Conservation (phyloP, 2,113 vertebrate genomes). For the Austrofundulus limnaeus region DNA sequence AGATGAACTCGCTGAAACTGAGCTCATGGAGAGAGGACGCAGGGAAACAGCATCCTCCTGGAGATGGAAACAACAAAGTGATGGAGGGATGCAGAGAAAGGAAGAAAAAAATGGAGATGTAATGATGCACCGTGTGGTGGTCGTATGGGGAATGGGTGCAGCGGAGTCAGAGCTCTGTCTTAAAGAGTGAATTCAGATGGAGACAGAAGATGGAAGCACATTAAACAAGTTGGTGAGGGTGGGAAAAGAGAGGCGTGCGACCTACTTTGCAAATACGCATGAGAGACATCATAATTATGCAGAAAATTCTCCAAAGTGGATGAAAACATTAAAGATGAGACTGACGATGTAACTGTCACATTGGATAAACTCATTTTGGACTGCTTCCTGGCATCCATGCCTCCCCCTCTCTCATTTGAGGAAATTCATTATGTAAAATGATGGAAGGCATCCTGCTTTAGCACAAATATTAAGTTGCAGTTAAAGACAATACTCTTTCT, state of each 20-base stretch:
- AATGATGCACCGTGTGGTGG: conserved; percentile 36
- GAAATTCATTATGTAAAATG: neutral
- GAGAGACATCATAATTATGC: conserved; percentile 14
- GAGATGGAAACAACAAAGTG: conserved; percentile 18
- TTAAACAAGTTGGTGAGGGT: conserved; percentile 32
- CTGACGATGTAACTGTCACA: conserved; percentile 5
- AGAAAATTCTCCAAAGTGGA: conserved; percentile 29
- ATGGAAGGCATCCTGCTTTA: neutral
- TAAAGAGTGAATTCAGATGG: conserved; percentile 32
- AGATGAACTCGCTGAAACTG: conserved; percentile 48
- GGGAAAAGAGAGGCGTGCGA: conserved; percentile 42
- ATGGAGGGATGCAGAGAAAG: conserved; percentile 35
- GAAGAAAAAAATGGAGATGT: conserved; percentile 43
- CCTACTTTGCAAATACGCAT: conserved; percentile 58
- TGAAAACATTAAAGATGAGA: conserved; percentile 3
- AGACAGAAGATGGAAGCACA: conserved; percentile 46
- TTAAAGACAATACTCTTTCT: neutral
- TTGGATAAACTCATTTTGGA: conserved; percentile 2
- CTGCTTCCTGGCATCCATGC: neutral
- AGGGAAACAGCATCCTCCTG: conserved; percentile 18
- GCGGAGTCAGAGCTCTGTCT: conserved; percentile 37
- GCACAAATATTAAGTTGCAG: conserved; percentile 1
- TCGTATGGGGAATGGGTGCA: conserved; percentile 47
- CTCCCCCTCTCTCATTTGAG: conserved; percentile 12
- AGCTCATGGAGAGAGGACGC: conserved; percentile 37